phyloP scores from a whole-genome alignment of 2,797 vertebrate species.

The Tokudaia tokunoshimensis region DNA sequence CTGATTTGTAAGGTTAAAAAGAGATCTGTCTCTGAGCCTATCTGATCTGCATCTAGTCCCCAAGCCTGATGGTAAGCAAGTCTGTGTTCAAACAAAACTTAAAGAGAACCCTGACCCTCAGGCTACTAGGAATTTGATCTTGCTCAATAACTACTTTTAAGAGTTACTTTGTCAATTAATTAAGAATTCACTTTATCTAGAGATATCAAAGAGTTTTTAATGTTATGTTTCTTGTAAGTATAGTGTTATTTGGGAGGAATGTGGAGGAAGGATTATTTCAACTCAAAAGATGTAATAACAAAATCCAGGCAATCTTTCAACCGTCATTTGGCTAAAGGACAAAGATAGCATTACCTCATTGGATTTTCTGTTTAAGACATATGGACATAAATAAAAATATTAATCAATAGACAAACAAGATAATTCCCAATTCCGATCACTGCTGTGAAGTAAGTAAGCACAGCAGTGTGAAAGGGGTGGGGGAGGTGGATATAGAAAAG shows the following conservation, averaged over 20 bases:
- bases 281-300: not conserved
- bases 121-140: not conserved
- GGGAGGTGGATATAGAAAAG: no score
- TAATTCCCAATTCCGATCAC: not conserved
- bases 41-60: not conserved
- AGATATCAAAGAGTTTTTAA: not conserved
- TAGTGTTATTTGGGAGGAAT: not conserved
- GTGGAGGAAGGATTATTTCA: not conserved
- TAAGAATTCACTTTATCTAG: not conserved
- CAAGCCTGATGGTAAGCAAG: not conserved
- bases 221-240: not conserved
- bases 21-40: not conserved
- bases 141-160: not conserved
- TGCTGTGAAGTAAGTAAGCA: not conserved
- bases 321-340: not conserved
- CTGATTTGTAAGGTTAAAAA: constrained; percentile 30
- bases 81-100: constrained; percentile 27
- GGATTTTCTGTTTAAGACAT: not conserved
- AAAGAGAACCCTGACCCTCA: not conserved
- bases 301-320: not conserved
- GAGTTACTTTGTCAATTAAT: constrained; percentile 36
- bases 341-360: not conserved
- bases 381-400: not conserved
- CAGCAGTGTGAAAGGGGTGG: no score
- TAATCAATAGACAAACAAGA: not conserved